phyloP scores from a whole-genome alignment of 53 echinoderm and acorn worm genomes.

The Patiria pectinifera region DNA sequence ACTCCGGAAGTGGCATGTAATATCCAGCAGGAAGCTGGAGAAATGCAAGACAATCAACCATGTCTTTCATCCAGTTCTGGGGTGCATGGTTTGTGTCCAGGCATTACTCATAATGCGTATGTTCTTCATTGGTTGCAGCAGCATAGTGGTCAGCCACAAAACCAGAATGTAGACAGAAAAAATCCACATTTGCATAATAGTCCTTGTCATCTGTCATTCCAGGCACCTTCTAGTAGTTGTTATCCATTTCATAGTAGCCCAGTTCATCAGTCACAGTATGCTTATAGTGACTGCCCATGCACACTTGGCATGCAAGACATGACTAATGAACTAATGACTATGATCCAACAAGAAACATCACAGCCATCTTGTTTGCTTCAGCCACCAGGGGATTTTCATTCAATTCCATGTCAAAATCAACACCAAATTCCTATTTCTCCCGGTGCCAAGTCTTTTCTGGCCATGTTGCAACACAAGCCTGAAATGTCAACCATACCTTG shows the following conservation, averaged over 20 bases:
- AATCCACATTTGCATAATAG: neutral
- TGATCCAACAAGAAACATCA: slow-evolving; percentile 45
- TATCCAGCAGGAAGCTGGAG: neutral
- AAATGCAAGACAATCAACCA: slow-evolving; percentile 1
- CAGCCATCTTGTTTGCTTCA: slow-evolving; percentile 8
- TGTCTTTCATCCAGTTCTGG: slow-evolving; percentile 16
- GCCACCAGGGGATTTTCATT: slow-evolving; percentile 29
- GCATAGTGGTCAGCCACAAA: slow-evolving; percentile 33
- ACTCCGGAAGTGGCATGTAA: slow-evolving; percentile 36
- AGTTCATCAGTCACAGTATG: neutral
- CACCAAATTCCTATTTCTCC: slow-evolving; percentile 38
- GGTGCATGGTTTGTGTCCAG: slow-evolving; percentile 39
- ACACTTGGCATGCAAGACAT: slow-evolving; percentile 21
- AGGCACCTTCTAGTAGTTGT: neutral
- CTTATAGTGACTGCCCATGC: slow-evolving; percentile 9
- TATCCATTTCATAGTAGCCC: slow-evolving; percentile 48
- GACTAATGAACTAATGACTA: slow-evolving; percentile 37
- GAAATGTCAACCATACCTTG: slow-evolving; percentile 38
- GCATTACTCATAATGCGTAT: slow-evolving; percentile 51
- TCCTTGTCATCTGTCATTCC: slow-evolving; percentile 30
- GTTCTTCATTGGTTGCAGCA: slow-evolving; percentile 56
- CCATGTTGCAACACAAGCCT: slow-evolving; percentile 72
- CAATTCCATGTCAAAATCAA: slow-evolving; percentile 16
- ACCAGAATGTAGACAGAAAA: neutral
- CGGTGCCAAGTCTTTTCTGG: slow-evolving; percentile 69